phyloP scores from a whole-genome alignment of 2,113 vertebrate genomes.

The Falco punctatus region DNA sequence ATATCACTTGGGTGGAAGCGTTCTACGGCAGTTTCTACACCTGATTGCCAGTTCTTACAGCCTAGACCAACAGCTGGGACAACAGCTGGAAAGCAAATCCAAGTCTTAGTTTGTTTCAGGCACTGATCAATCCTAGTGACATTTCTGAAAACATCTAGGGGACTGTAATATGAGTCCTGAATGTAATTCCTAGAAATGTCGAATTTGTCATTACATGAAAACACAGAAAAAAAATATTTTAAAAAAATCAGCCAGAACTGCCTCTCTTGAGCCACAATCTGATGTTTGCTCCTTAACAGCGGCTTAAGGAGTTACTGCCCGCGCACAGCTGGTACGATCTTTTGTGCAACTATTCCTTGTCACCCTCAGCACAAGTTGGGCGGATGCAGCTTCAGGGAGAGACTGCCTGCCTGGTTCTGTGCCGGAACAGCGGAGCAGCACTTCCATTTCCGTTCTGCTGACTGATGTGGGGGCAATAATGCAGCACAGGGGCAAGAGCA shows the following conservation, averaged over 20 bases:
- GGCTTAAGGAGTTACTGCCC: neutral
- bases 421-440: neutral
- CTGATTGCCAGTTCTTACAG: neutral
- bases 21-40: neutral
- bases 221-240: neutral
- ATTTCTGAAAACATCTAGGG: neutral
- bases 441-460: neutral
- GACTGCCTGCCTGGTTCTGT: neutral
- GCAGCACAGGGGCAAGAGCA: neutral
- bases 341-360: neutral
- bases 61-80: neutral
- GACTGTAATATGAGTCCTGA: neutral
- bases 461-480: fast-evolving
- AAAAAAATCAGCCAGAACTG: neutral
- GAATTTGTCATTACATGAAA: neutral
- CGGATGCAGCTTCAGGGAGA: neutral
- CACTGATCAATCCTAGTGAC: neutral
- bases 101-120: neutral
- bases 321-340: neutral
- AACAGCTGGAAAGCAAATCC: neutral
- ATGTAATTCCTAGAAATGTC: neutral
- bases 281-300: fast-evolving
- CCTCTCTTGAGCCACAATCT: neutral
- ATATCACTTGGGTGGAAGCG: neutral
- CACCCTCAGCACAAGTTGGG: neutral